Conservation (phyloP, 2,797 vertebrate species). For the Vultur gryphus region DNA sequence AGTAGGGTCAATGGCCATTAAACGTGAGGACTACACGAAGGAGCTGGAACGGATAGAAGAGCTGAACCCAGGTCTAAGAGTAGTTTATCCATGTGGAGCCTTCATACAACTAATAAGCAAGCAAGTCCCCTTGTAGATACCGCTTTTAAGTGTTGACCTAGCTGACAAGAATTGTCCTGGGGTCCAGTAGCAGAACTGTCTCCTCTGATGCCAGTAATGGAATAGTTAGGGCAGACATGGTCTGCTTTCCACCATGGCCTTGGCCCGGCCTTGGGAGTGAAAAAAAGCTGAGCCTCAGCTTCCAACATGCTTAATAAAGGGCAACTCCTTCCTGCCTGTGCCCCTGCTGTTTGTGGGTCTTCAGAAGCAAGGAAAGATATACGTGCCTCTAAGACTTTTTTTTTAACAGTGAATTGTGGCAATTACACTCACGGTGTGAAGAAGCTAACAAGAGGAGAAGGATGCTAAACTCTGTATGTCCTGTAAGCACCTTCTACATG, state of each 20-base stretch:
- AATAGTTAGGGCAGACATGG: neutral
- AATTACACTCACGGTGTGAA: neutral
- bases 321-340: neutral
- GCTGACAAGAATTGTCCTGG: neutral
- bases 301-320: neutral
- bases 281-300: neutral
- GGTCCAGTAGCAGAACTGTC: neutral
- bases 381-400: neutral
- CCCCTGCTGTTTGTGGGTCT: neutral
- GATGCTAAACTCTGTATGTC: neutral
- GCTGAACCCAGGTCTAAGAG: neutral
- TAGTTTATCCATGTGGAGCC: neutral
- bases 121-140: neutral
- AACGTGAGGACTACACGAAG: neutral
- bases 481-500: neutral
- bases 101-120: neutral
- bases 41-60: neutral
- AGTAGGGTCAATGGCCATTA: neutral
- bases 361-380: neutral
- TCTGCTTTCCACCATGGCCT: neutral
- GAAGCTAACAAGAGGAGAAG: neutral
- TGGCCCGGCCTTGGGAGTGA: neutral
- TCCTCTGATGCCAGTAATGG: neutral
- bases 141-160: neutral
- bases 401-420: neutral